Conservation (phyloP, 2,888 invertebrate genomes). For the Esperia sulphurella region DNA sequence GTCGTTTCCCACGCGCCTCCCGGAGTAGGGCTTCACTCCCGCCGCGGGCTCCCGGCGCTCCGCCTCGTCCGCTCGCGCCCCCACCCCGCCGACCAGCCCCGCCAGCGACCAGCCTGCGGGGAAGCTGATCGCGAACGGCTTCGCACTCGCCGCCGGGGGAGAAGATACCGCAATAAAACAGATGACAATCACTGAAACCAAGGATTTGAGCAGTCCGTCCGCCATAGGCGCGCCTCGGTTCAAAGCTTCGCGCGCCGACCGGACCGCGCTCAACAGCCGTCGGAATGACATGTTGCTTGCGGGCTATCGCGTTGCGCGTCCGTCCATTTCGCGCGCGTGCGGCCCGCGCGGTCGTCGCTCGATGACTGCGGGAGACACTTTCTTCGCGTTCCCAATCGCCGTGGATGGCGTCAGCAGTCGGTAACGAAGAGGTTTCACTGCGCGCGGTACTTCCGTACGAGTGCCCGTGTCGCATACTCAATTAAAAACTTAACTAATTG, state of each 20-base stretch:
- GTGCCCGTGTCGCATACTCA: neutral
- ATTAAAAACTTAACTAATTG: neutral
- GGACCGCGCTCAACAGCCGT: conserved; percentile 59
- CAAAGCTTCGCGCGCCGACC: conserved; percentile 60
- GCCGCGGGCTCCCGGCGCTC: conserved; percentile 54
- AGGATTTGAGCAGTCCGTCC: conserved; percentile 60
- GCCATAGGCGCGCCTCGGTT: conserved; percentile 61
- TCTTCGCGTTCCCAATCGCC: no score
- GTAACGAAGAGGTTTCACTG: conserved; percentile 36
- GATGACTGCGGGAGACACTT: conserved; percentile 20
- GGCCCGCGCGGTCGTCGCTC: conserved; percentile 15
- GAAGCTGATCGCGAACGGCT: conserved; percentile 68
- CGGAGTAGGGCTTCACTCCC: conserved; percentile 81
- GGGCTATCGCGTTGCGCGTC: conserved; percentile 16
- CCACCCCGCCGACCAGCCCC: conserved; percentile 61
- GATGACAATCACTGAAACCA: conserved; percentile 61
- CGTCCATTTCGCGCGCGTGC: conserved; percentile 44
- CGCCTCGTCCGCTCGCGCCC: conserved; percentile 50
- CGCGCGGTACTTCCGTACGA: conserved; percentile 26
- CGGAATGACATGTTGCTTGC: conserved; percentile 53
- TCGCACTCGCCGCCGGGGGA: conserved; percentile 66
- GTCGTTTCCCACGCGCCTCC: conserved; percentile 81
- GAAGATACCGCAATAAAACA: conserved; percentile 68
- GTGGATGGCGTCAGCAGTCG: conserved; percentile 32
- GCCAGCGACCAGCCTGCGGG: conserved; percentile 72